Conservation (phyloP, 2,797 vertebrate species). For the Aselliscus stoliczkanus region DNA sequence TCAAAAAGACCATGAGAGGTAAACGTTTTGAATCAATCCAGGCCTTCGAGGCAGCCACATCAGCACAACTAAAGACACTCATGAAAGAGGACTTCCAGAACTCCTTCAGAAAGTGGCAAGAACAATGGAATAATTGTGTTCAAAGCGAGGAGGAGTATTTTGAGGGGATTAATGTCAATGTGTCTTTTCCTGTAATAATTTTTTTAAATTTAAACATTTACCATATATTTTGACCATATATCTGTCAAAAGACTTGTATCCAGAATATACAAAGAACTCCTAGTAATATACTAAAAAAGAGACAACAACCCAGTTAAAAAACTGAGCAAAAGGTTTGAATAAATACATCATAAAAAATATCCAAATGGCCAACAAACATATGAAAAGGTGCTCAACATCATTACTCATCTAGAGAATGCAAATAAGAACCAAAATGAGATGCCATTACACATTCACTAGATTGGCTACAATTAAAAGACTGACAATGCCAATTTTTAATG, state of each 20-base stretch:
- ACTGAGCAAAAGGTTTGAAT: neutral
- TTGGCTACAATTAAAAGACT: neutral
- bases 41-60: too few relatives aligned
- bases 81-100: too few relatives aligned
- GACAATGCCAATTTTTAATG: neutral
- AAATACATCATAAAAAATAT: neutral
- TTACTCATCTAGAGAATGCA: neutral
- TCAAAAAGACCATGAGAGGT: too few relatives aligned
- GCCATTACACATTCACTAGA: neutral
- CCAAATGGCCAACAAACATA: neutral
- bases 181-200: too few relatives aligned
- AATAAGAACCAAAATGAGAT: neutral
- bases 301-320: neutral
- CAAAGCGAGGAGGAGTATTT: too few relatives aligned
- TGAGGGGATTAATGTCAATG: too few relatives aligned
- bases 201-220: too few relatives aligned
- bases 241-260: neutral
- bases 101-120: too few relatives aligned
- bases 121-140: too few relatives aligned
- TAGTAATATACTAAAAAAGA: neutral
- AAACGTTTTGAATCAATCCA: too few relatives aligned
- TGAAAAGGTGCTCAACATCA: neutral
- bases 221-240: neutral
- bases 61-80: too few relatives aligned
- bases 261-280: neutral